These are phyloP conservation scores for Natrix natrix DNA, from an alignment of 2,797 vertebrate genomes.

Conservation along the genomic window DNA sequence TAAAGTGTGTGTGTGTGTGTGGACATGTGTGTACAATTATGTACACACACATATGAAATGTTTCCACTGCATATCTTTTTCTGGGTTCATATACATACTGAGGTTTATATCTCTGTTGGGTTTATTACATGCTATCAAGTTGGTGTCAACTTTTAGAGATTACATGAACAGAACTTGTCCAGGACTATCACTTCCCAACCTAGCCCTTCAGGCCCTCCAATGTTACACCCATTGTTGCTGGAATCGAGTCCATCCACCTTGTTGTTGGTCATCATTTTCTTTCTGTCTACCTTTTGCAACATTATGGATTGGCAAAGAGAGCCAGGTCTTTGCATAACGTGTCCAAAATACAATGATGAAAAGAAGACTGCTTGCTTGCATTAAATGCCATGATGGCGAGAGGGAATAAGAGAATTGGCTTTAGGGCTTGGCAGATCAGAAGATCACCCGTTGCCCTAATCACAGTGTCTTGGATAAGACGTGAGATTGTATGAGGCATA, in stretches of 20 bases:
- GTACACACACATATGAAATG: neutral
- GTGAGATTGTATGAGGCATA: neutral
- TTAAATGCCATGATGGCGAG: neutral
- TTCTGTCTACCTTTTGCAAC: neutral
- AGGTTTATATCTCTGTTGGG: neutral
- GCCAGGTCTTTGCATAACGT: neutral
- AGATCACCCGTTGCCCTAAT: neutral
- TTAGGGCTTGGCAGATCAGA: neutral
- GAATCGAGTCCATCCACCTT: neutral
- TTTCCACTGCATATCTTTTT: neutral
- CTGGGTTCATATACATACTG: neutral
- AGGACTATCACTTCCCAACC: neutral
- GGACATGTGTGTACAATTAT: neutral
- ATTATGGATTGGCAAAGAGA: neutral
- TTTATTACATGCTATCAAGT: neutral
- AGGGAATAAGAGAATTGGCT: neutral
- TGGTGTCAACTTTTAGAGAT: neutral
- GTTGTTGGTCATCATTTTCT: neutral
- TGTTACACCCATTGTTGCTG: neutral
- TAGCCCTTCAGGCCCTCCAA: neutral
- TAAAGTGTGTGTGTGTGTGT: neutral
- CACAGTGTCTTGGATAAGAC: neutral
- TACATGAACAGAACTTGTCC: neutral
- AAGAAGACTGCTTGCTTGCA: neutral
- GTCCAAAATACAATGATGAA: neutral